Percentiles rank a stretch among this genome's conserved stretches.
These are phyloP conservation scores for Hypsopygia costalis DNA, from an alignment of 2,888 invertebrate species.

Conservation along the genomic window DNA sequence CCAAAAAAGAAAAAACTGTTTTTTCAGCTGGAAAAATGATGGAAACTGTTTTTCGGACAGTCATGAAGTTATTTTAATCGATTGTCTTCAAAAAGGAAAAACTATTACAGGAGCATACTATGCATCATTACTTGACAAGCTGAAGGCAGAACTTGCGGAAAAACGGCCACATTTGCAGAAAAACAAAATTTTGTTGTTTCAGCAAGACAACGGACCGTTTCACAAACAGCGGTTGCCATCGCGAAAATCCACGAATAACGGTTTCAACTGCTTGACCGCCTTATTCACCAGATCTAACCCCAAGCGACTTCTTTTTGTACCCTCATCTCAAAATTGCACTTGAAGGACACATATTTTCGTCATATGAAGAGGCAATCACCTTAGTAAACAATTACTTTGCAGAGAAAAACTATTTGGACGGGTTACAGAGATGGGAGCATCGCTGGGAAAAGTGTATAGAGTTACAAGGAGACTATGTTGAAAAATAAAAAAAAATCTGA, in stretches of 20 bases:
- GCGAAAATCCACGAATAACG: constrained; percentile 10
- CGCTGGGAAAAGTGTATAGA: constrained; percentile 13
- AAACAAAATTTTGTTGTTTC: too few species aligned
- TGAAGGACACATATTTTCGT: constrained; percentile 12
- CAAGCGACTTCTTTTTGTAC: constrained; percentile 17
- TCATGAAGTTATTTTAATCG: too few species aligned
- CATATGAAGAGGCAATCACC: constrained; percentile 5
- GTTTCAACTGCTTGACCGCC: constrained; percentile 15
- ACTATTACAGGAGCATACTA: too few species aligned
- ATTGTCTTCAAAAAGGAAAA: too few species aligned
- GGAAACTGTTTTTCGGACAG: too few species aligned
- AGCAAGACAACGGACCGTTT: too few species aligned
- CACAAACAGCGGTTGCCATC: too few species aligned
- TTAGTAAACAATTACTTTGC: constrained; percentile 8
- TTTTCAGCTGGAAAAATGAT: too few species aligned
- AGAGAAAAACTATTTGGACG: constrained; percentile 10
- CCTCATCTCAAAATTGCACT: constrained; percentile 16
- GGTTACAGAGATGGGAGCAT: constrained; percentile 12
- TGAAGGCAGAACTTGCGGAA: too few species aligned
- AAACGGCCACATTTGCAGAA: too few species aligned
- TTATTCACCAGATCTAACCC: constrained; percentile 18
- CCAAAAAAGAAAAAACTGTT: too few species aligned
- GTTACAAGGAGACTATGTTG: constrained; percentile 10
- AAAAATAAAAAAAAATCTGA: constrained; percentile 3
- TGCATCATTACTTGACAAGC: too few species aligned